phyloP scores from a whole-genome alignment of 2,113 vertebrate genomes.

The Lophius piscatorius region DNA sequence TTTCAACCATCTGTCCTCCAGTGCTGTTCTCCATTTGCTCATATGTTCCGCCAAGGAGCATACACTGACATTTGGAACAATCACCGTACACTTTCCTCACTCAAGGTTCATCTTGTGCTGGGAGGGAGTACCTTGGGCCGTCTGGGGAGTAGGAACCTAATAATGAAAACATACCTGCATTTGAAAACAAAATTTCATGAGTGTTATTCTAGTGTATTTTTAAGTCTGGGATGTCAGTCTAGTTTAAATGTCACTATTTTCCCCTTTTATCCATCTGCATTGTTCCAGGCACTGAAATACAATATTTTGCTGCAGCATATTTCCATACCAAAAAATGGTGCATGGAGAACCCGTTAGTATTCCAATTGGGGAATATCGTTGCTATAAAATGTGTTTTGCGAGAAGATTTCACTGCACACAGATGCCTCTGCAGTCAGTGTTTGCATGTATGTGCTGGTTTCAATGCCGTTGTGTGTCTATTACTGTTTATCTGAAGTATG shows the following conservation, averaged over 20 bases:
- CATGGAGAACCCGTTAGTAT: conserved; percentile 4
- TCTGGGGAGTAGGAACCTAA: no score
- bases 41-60: no score
- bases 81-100: no score
- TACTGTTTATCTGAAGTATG: neutral
- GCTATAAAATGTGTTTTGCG: conserved; percentile 13
- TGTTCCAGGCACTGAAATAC: neutral
- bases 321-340: neutral
- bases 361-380: neutral
- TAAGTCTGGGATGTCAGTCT: no score
- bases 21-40: no score
- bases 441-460: conserved; percentile 7
- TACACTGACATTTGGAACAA: no score
- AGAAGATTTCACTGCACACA: conserved; percentile 15
- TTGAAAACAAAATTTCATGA: no score
- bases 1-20: no score
- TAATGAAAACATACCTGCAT: no score
- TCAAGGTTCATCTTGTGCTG: no score
- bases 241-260: neutral
- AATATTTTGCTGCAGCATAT: neutral
- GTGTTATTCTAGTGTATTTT: no score
- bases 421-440: conserved; percentile 9
- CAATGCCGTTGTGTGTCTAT: neutral
- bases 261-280: neutral
- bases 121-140: no score